Conservation (phyloP, 2,888 invertebrate species). For the Lepidochrysops patricia region DNA sequence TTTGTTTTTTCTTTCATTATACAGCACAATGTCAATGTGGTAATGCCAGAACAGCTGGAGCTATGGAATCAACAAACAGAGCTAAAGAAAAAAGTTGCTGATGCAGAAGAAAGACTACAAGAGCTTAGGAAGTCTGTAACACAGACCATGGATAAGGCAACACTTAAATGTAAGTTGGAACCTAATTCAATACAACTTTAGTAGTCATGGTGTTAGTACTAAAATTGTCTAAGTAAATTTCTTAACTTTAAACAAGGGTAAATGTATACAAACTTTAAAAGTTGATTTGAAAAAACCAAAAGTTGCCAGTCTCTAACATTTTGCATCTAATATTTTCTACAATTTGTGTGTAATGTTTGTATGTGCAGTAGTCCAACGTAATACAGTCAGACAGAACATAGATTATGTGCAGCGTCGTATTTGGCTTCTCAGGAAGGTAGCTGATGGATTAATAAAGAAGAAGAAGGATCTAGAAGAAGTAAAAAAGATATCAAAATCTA, state of each 20-base stretch:
- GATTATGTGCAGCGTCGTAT: conserved; percentile 42
- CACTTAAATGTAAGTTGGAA: conserved; percentile 42
- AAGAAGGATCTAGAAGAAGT: conserved; percentile 43
- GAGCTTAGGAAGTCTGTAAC: conserved; percentile 33
- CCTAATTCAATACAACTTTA: no score
- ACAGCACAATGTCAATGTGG: conserved; percentile 33
- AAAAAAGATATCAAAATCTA: conserved; percentile 40
- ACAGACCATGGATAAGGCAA: conserved; percentile 41
- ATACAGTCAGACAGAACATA: conserved; percentile 29
- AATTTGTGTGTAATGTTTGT: no score
- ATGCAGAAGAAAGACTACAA: conserved; percentile 35
- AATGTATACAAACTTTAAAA: no score
- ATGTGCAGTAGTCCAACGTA: conserved; percentile 44
- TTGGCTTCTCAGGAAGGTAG: conserved; percentile 43
- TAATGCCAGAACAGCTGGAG: conserved; percentile 43
- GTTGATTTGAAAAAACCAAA: no score
- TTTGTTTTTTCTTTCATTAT: conserved; percentile 13
- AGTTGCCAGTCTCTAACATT: no score
- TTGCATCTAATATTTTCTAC: conserved; percentile 2
- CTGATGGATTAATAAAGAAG: conserved; percentile 38
- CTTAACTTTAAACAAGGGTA: no score
- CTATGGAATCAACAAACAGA: conserved; percentile 46
- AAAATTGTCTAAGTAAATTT: no score
- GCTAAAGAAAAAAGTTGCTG: conserved; percentile 35
- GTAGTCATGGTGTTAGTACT: no score